Evolutionary conservation across 2,113 vertebrate genomes (phyloP), one percentile per base, ranked within the genome.

Genomic region (Macquaria ambigua): DNA sequence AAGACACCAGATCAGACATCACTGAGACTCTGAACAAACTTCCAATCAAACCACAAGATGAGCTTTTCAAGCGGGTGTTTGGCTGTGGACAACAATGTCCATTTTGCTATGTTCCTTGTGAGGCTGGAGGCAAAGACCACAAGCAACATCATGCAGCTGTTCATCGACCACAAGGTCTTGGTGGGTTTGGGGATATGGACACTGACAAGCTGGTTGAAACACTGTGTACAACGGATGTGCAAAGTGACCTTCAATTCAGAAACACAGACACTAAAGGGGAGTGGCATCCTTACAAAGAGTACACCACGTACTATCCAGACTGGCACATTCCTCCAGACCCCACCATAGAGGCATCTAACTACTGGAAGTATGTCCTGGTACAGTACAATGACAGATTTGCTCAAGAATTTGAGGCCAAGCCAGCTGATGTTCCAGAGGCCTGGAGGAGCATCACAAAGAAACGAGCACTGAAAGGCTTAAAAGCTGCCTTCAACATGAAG

Each of bases 41-140:
- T 12, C n/a, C 62, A 8, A 16, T 80, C 10, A 91, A 92, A 79
- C 94, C 93, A 43, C 92, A 94, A 21, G 73, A 94, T 5, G 85
- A 84, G 78, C 87, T 95, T 55, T 95, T 95, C 59, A 84, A 77
- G 0, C 56, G 53, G 5, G 74, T 96, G 25, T 85, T 93, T 74
- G 95, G 95, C 21, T 96, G 96, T 89, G 94, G 94, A 58, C 41
- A 93, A 6, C 89, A 89, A 59, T 96, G 95, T 68, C 96, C 94
- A 16, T 96, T 96, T 88, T 96, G 95, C 62, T 77, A 90, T 61
- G 90, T 88, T 41, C 95, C 95, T 4, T 96, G 95, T 93, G 95
- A 96, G 46, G 93, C 95, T 6, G 93, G 91, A 74, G 93, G 88
- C 37, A 73, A 73, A 4, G 41, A 67, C 0, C 94, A 96, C 69